phyloP scores from a whole-genome alignment of 2,797 vertebrate genomes.

The Sardinella longiceps region DNA sequence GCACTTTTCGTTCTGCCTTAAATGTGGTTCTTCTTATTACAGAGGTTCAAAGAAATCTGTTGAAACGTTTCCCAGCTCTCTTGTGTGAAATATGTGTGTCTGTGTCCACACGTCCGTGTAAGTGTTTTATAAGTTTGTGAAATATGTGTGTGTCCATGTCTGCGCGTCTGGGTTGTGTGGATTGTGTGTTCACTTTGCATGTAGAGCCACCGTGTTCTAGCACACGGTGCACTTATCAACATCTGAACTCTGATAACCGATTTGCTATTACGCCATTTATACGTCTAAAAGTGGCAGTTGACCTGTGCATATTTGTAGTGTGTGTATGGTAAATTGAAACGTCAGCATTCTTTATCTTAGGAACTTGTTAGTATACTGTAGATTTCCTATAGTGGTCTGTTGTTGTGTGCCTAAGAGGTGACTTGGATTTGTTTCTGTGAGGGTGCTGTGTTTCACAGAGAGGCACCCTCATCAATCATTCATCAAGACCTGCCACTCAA shows the following conservation, averaged over 20 bases:
- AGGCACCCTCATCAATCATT: constrained; percentile 48
- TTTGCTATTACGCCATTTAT: not conserved
- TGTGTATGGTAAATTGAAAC: not conserved
- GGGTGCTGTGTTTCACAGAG: constrained; percentile 40
- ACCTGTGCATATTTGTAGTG: not conserved
- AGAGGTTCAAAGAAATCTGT: not conserved
- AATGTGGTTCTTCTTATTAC: not conserved
- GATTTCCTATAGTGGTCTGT: not conserved
- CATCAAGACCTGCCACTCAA: constrained; percentile 38
- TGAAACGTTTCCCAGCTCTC: not conserved
- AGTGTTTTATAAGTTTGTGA: too few relatives aligned
- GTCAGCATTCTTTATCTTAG: constrained; percentile 1
- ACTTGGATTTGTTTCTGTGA: constrained; percentile 28
- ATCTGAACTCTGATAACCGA: not conserved
- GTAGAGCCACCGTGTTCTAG: not conserved
- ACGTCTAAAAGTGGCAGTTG: not conserved
- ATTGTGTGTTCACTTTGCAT: not conserved
- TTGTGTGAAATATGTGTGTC: not conserved
- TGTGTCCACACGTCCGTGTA: too few relatives aligned
- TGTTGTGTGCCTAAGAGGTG: constrained; percentile 7
- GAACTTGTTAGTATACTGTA: constrained; percentile 10
- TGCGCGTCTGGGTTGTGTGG: not conserved
- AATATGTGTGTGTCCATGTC: not conserved
- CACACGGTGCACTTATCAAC: not conserved
- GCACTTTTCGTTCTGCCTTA: not conserved